Evolutionary conservation across 2,113 vertebrate genomes (phyloP).

Genomic region (Scortum barcoo): DNA sequence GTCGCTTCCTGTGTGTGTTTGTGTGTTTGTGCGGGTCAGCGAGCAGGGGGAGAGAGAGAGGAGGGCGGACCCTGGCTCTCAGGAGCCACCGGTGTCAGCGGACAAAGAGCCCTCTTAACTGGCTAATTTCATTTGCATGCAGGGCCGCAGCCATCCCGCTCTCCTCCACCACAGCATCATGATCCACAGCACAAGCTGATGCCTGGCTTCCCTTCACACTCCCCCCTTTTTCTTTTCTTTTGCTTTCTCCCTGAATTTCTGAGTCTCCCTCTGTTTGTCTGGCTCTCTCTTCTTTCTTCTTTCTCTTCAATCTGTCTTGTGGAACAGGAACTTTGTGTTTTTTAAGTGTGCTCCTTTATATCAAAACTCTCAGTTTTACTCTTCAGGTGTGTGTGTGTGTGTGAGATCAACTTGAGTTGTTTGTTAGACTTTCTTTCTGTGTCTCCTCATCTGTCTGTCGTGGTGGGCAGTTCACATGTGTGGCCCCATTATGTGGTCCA

Average conservation of each 20-base stretch:
- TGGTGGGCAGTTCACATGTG: conserved; percentile 14
- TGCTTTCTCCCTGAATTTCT: not conserved
- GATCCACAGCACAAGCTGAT: conserved; percentile 49
- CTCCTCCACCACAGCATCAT: conserved; percentile 46
- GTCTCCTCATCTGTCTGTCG: not conserved
- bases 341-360: not conserved
- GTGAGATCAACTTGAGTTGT: not conserved
- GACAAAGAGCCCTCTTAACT: conserved; percentile 82
- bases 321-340: not conserved
- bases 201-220: conserved; percentile 34
- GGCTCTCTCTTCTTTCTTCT: not conserved
- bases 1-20: conserved; percentile 59
- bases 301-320: not conserved
- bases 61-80: conserved; percentile 68
- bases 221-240: not conserved
- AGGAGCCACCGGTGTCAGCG: conserved; percentile 55
- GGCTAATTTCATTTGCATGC: conserved; percentile 82
- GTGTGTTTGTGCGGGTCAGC: conserved; percentile 66
- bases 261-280: conserved; percentile 4
- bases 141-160: conserved; percentile 55
- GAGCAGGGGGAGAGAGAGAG: conserved; percentile 41
- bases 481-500: not conserved
- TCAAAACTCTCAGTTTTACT: no score
- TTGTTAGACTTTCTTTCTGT: not conserved
- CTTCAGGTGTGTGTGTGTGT: not conserved